Base-by-base conservation (phyloP, 2,888 invertebrate genomes). In the Malacosoma neustria region DNA sequence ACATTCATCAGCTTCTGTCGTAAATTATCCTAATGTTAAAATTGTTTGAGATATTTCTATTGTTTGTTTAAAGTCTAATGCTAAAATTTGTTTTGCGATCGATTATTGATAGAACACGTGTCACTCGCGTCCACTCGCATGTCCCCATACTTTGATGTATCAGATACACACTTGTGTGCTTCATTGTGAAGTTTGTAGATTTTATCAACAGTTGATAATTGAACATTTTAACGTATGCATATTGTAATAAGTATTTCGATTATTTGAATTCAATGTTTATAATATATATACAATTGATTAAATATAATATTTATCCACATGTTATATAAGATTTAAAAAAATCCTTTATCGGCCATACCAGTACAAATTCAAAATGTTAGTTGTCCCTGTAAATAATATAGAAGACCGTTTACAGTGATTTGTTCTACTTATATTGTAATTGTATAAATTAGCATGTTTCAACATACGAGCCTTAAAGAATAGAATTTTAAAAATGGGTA, bases 401-500 rank as follows among this genome's bases (percentile, higher is more conserved):
- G 55, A 61, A 67, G 68, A 67, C 72, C 63, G 62, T 70, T 59
- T 63, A 73, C 76, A 75, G 70, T 77, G 75, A 74, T 69, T 68
- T 62, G 68, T 63, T 68, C 76, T 77, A 81, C 74, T 75, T 77
- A 72, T 72, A 68, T 56, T 75, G 73, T 77, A 79, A 74, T 71
- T 73, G 72, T 76, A 76, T 77, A 79, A 73, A 70, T 72, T 72
- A n/a, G n/a, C n/a, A 75, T 68, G 63, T 75, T 62, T 71, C 69
- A 72, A 72, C 65, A 70, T 79, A 80, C 74, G 72, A 77, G 82
- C 82, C 81, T 85, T 85, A 80, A 84, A 81, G 81, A 82, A 67
- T 74, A 81, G 82, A 82, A 82, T 82, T 84, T 82, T 81, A 75
- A 79, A 64, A 64, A 61, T 69, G 60, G 73, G 80, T 74, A 79